Conservation (phyloP, 2,113 vertebrate genomes). For the Nothoprocta perdicaria region DNA sequence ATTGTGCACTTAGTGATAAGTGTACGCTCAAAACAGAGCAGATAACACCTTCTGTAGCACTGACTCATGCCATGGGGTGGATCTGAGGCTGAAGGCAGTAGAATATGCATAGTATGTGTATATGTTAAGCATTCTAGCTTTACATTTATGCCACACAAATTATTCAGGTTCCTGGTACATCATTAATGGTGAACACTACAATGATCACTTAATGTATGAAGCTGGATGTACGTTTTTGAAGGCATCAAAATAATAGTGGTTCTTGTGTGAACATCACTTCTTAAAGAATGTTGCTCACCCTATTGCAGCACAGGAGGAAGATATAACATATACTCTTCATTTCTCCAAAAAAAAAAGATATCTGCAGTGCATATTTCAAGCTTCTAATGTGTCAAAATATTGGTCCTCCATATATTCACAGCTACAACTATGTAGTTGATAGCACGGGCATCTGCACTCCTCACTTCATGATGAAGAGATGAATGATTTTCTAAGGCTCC, state of each 20-base stretch:
- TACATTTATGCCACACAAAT: neutral
- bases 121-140: neutral
- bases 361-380: neutral
- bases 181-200: neutral
- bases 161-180: neutral
- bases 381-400: neutral
- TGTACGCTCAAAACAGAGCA: neutral
- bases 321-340: neutral
- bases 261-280: neutral
- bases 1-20: neutral
- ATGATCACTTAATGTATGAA: neutral
- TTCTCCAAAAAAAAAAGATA: neutral
- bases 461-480: neutral
- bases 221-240: neutral
- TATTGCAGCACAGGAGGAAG: neutral
- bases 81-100: neutral
- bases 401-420: neutral
- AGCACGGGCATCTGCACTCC: neutral
- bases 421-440: neutral
- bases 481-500: neutral
- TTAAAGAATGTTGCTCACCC: neutral
- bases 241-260: neutral
- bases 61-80: neutral
- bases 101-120: neutral
- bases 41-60: neutral